Evolutionary conservation across 2,113 vertebrate species (phyloP).

Genomic region (Solenodon paradoxus): DNA sequence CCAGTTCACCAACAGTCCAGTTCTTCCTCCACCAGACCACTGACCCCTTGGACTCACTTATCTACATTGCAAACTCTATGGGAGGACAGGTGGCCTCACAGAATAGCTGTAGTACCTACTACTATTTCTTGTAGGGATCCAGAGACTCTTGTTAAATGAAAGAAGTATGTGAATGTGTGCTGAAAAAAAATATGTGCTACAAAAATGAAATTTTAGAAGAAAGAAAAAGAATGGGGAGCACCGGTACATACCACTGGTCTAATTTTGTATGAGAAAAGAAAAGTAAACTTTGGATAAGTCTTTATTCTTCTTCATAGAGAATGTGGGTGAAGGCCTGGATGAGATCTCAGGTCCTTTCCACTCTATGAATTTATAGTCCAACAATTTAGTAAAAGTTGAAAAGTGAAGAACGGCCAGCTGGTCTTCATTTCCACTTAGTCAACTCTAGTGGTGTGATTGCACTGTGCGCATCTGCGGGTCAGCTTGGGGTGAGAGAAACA

Average conservation of each 20-base stretch:
- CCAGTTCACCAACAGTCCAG: no score
- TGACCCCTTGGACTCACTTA: no score
- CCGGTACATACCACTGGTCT: background rate
- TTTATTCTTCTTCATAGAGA: background rate
- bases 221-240: background rate
- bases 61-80: background rate
- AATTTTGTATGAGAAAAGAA: background rate
- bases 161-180: background rate
- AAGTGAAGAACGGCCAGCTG: background rate
- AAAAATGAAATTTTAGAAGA: background rate
- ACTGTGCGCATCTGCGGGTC: no score
- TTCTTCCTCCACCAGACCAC: no score
- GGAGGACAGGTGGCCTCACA: accelerated
- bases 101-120: accelerated
- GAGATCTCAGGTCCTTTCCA: background rate
- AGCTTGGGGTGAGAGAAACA: accelerated
- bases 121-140: background rate
- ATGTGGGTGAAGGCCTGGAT: background rate
- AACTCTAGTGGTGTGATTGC: accelerated
- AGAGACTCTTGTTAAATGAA: background rate
- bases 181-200: background rate
- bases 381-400: background rate
- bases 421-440: background rate
- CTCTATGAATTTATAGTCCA: background rate
- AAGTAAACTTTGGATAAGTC: background rate